Evolutionary conservation across 2,113 vertebrate species (phyloP).

Genomic region (Corvus cornix): DNA sequence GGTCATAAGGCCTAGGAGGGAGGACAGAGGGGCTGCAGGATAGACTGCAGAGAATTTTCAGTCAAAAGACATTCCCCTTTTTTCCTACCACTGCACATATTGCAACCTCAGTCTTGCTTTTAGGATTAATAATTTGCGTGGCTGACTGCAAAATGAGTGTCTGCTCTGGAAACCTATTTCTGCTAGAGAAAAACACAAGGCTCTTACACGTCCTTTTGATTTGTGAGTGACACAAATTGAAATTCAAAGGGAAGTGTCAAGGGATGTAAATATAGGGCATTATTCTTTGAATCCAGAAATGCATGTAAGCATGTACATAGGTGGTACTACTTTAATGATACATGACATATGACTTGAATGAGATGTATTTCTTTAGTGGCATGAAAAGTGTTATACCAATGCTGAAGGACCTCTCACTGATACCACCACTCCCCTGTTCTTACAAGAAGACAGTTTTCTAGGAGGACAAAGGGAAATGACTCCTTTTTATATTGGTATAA

Average conservation of each 20-base stretch:
- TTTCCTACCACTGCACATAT: not conserved
- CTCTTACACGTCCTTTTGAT: not conserved
- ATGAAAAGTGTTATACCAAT: not conserved
- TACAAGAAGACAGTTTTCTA: not conserved
- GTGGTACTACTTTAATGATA: not conserved
- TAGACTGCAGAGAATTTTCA: not conserved
- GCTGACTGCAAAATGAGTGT: not conserved
- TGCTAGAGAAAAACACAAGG: not conserved
- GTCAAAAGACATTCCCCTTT: not conserved
- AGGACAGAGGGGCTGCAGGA: not conserved
- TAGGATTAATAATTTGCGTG: not conserved
- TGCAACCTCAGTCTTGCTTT: not conserved
- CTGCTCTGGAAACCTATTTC: not conserved
- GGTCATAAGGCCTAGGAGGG: not conserved
- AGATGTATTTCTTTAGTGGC: not conserved
- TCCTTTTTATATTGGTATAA: not conserved
- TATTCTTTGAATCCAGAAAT: not conserved
- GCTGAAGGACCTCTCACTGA: not conserved
- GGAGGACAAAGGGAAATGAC: not conserved
- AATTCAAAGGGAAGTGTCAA: not conserved
- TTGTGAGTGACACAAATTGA: not conserved
- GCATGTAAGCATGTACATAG: not conserved
- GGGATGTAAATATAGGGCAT: not conserved
- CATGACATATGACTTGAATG: not conserved
- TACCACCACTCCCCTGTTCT: not conserved